These are phyloP conservation scores for Serilophus lunatus DNA, from an alignment of 2,113 vertebrate genomes.

Conservation along the genomic window DNA sequence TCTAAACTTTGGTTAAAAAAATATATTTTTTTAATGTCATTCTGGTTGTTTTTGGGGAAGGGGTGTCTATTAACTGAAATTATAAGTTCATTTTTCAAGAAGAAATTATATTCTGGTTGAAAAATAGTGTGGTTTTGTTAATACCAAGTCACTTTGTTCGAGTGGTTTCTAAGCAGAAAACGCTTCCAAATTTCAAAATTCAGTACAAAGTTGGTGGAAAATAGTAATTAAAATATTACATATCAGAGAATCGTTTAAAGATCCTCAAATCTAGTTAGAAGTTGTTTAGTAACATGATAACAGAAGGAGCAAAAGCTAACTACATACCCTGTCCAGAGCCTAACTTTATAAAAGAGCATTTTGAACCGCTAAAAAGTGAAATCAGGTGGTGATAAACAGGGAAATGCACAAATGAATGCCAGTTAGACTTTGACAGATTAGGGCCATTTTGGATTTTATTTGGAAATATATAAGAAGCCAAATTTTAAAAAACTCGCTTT, in stretches of 20 bases:
- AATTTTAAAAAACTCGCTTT: rapidly evolving
- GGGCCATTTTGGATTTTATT: not conserved
- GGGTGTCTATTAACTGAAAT: not conserved
- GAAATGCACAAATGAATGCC: not conserved
- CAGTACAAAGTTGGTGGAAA: not conserved
- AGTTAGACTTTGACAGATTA: not conserved
- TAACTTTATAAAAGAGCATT: not conserved
- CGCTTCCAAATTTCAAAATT: not conserved
- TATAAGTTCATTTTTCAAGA: not conserved
- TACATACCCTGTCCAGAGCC: not conserved
- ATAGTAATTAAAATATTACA: not conserved
- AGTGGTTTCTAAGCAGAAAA: not conserved
- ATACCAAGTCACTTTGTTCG: not conserved
- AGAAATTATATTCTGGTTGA: not conserved
- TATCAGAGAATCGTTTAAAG: not conserved
- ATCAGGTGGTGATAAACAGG: not conserved
- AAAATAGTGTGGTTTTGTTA: not conserved
- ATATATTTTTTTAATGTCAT: not conserved
- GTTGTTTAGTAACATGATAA: not conserved
- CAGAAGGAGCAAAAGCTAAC: not conserved
- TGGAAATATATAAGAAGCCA: not conserved
- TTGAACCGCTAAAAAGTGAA: not conserved
- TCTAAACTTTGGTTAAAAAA: no score
- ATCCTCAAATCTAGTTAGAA: not conserved
- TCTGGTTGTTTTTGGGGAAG: not conserved